Conservation (phyloP, 1,140 invertebrate genomes). For the Lerema accius region DNA sequence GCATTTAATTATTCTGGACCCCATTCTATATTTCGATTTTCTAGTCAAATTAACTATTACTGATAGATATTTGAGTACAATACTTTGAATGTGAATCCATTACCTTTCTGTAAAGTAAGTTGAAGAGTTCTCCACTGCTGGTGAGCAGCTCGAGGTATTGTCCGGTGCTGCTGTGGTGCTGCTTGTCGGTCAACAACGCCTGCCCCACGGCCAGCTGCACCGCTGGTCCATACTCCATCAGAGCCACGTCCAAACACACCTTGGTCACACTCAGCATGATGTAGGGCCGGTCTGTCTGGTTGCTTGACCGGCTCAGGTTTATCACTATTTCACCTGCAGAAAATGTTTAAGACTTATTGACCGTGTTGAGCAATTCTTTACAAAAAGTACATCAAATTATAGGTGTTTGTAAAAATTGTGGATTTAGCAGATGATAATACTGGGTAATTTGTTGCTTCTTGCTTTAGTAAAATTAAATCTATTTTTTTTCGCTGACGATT, state of each 20-base stretch:
- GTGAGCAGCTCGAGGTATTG: constrained; percentile 91
- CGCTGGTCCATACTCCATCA: constrained; percentile 91
- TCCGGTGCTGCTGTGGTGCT: constrained; percentile 88
- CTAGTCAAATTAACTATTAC: no score
- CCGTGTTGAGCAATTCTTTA: no score
- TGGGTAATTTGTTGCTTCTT: no score
- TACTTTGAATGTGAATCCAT: no score
- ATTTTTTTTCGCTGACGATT: no score
- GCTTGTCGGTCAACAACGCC: constrained; percentile 90
- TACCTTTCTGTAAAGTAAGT: constrained; percentile 91
- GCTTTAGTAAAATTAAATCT: no score
- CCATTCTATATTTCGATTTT: no score
- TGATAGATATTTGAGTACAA: no score
- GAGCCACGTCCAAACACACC: constrained; percentile 88
- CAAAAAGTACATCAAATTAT: no score
- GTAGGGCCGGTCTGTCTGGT: constrained; percentile 88
- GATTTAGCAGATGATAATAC: no score
- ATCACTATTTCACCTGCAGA: constrained; percentile 74
- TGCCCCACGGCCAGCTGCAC: constrained; percentile 89
- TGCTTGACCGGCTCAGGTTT: constrained; percentile 84
- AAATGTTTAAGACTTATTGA: not conserved
- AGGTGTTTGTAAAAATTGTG: no score
- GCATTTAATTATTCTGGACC: no score
- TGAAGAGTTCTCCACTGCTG: constrained; percentile 87
- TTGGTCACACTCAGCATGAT: constrained; percentile 89